Evolutionary conservation across 2,113 vertebrate genomes (phyloP).

Genomic region (Hassar affinis): DNA sequence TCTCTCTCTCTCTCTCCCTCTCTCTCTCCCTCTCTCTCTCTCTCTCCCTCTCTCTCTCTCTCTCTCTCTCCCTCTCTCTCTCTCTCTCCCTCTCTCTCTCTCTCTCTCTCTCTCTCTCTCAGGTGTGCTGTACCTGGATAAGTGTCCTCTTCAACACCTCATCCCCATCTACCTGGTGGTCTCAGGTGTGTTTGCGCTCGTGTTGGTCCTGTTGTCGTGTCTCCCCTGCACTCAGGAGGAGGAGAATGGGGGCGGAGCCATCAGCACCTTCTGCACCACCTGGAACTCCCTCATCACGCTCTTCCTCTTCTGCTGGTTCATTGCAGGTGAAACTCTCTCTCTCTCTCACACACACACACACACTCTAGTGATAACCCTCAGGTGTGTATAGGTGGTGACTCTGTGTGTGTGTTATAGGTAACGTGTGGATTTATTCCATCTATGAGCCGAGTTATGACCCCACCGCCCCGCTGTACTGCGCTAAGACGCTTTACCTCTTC

Average conservation of each 20-base stretch:
- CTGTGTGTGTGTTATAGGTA: constrained; percentile 48
- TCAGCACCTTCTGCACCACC: constrained; percentile 51
- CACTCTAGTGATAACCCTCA: background rate
- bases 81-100: background rate
- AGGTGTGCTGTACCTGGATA: constrained; percentile 52
- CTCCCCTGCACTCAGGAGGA: constrained; percentile 51
- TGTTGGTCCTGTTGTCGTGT: constrained; percentile 49
- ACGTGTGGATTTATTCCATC: constrained; percentile 63
- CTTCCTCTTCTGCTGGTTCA: constrained; percentile 64
- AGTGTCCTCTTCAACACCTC: constrained; percentile 49
- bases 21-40: background rate
- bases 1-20: no score
- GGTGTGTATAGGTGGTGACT: background rate
- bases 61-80: no score
- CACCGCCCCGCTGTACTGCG: background rate
- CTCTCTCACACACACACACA: background rate
- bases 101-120: no score
- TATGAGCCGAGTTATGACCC: constrained; percentile 52
- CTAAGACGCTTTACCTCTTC: constrained; percentile 61
- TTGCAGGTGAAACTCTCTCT: constrained; percentile 57
- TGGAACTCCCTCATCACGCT: constrained; percentile 59
- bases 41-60: no score
- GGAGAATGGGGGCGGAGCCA: constrained; percentile 38
- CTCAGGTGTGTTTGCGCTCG: constrained; percentile 47
- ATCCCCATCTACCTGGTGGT: constrained; percentile 61